Evolutionary conservation across 2,113 vertebrate genomes (phyloP), one percentile per base, ranked within the genome.

Genomic region (Ictidomys tridecemlineatus): DNA sequence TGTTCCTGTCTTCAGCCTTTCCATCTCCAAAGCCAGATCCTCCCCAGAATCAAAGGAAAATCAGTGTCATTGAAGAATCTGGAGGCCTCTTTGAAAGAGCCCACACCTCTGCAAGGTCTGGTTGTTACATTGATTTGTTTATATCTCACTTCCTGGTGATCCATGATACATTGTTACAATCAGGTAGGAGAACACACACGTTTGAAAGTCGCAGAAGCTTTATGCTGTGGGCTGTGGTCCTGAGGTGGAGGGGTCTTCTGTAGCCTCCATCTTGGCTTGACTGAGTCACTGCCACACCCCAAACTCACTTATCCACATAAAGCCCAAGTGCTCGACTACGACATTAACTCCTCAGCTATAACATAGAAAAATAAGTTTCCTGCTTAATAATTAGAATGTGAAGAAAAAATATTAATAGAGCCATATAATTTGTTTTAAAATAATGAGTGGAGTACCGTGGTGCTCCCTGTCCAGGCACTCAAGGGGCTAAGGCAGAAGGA

Each of bases 161-260:
- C 26, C 22, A 14, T 32, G 22, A 7, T 20, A 10, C 4, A 28
- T 18, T 51, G 6, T 11, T 56, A 37, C 51, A 48, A 26, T 72
- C 18, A 4, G 34, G 0, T 0, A 53, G 34, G 42, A 39, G 8
- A 7, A 9, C n/a, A 0, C 16, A 9, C 22, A 32, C 9, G 1
- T 58, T 22, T 22, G 17, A 12, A 39, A 48, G 34, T 73, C 39
- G 39, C 26, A 20, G 37, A 32, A 9, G 14, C 9, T 65, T 51
- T 20, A 4, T 14, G 30, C 28, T 18, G 24, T 76, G 8, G 56
- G 51, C 7, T 28, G 12, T 13, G 48, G 24, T 69, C 1, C 8
- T 18, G 58, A 20, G 34, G 69, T 4, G 4, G 17, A 8, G 12
- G 51, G 42, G 0, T 72, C 48, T 42, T 83, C 76, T 30, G 22